Base-by-base conservation (phyloP, 2,113 vertebrate species). In the Chaenogobius annularis region DNA sequence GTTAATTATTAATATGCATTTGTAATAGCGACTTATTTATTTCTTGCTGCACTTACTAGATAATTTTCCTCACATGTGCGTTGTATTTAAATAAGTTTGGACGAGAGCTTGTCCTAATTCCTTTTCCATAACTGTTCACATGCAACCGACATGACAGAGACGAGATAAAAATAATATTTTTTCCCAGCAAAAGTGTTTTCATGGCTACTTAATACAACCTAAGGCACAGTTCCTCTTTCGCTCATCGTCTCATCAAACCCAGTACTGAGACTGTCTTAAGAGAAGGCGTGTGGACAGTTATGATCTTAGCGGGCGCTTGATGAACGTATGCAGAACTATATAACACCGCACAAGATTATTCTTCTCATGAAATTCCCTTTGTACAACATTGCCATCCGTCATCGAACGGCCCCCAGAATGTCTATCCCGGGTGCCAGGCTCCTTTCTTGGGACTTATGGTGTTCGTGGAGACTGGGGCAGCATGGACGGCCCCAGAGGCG, bases 211-310 rank as follows among this genome's bases (percentile, higher is more conserved):
- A 61, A 61, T 19, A 31, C 13, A 31, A 61, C 14, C 70, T 83
- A 82, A 83, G 89, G 83, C 89, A 88, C 81, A 78, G 74, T 82
- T 79, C 68, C 15, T 68, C 10, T n/a, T 69, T 74, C 46, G 2
- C 43, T 56, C 59, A n/a, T 19, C 19, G 69, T 35, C 67, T 14
- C 31, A 67, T 93, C 92, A 97, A 11, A 98, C 95, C 95, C 95
- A 97, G 44, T 95, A 96, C 11, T 97, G n/a, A n/a, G 96, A 85
- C 63, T 91, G 55, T 55, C 68, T 93, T 95, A 48, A 96, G 90
- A 10, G 86, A 73, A 1, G 94, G 94, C 71, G 94, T 92, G 26
- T 88, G n/a, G 89, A 87, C 77, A 84, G 20, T n/a, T 66, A n/a
- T 2, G 85, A 72, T 64, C 61, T 82, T 43, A 80, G 37, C 10